Percentiles rank a stretch among this genome's conserved stretches.
Conservation (phyloP, 1,140 invertebrate species). For the Euschistus heros region DNA sequence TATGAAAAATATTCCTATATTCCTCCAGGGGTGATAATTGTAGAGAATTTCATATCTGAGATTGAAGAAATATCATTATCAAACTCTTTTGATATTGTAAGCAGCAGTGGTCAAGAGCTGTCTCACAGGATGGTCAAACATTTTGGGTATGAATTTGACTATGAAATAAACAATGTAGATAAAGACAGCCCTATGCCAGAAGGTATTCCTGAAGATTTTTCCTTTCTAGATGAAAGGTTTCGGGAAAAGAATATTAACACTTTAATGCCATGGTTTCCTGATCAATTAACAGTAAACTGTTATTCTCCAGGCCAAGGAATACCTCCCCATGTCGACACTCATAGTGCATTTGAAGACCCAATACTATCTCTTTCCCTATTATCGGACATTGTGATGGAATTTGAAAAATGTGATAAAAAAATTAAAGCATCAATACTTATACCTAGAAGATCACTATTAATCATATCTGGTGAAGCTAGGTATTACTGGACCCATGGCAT, state of each 20-base stretch:
- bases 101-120: conserved; percentile 35
- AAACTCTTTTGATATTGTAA: conserved; percentile 33
- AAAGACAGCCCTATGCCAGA: conserved; percentile 50
- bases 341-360: conserved; percentile 81
- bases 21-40: conserved; percentile 61
- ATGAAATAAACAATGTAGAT: conserved; percentile 81
- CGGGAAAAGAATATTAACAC: conserved; percentile 34
- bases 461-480: conserved; percentile 73
- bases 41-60: conserved; percentile 60
- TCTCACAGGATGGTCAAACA: conserved; percentile 85
- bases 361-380: conserved; percentile 82
- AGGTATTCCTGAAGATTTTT: conserved; percentile 58
- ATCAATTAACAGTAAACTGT: conserved; percentile 88
- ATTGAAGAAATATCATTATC: conserved; percentile 60
- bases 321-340: conserved; percentile 89
- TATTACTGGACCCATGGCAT: conserved; percentile 83
- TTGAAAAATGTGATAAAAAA: conserved; percentile 48
- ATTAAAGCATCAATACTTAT: conserved; percentile 50
- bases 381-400: conserved; percentile 82
- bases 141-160: conserved; percentile 89
- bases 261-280: conserved; percentile 42
- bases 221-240: conserved; percentile 53
- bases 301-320: conserved; percentile 91
- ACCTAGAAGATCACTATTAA: conserved; percentile 63
- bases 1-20: conserved; percentile 17